These are phyloP conservation scores for Chelmon rostratus DNA, from an alignment of 2,797 vertebrate species.

Conservation along the genomic window DNA sequence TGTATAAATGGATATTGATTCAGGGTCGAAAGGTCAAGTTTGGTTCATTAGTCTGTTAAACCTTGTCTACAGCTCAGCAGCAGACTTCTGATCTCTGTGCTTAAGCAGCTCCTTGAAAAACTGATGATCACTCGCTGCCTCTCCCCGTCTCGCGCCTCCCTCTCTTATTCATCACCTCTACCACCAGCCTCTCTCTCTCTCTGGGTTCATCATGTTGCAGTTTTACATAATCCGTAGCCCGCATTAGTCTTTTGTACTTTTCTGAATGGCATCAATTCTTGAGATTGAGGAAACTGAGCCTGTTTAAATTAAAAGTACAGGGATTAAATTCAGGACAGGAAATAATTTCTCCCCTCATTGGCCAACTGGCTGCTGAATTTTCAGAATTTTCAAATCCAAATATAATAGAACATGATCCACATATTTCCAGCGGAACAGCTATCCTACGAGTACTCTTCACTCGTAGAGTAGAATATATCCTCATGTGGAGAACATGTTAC, in stretches of 20 bases:
- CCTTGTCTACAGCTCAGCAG: background rate
- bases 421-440: background rate
- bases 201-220: conserved; percentile 10
- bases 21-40: conserved; percentile 38
- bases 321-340: background rate
- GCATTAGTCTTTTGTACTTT: conserved; percentile 17
- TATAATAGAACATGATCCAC: background rate
- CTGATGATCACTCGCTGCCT: background rate
- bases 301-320: conserved; percentile 17
- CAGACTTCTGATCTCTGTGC: background rate
- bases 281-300: background rate
- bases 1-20: conserved; percentile 7
- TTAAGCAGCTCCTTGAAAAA: conserved; percentile 6
- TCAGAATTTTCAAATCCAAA: conserved; percentile 7
- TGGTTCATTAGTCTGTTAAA: conserved; percentile 24
- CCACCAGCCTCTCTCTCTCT: background rate
- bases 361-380: background rate
- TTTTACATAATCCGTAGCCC: conserved; percentile 53
- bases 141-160: background rate
- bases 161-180: background rate
- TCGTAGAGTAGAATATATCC: background rate
- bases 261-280: background rate
- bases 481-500: no score
- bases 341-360: background rate
- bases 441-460: no score